Evolutionary conservation across 2,888 invertebrate species (phyloP), one percentile per base, ranked within the genome.

Genomic region (Liopterus haemorrhoidalis): DNA sequence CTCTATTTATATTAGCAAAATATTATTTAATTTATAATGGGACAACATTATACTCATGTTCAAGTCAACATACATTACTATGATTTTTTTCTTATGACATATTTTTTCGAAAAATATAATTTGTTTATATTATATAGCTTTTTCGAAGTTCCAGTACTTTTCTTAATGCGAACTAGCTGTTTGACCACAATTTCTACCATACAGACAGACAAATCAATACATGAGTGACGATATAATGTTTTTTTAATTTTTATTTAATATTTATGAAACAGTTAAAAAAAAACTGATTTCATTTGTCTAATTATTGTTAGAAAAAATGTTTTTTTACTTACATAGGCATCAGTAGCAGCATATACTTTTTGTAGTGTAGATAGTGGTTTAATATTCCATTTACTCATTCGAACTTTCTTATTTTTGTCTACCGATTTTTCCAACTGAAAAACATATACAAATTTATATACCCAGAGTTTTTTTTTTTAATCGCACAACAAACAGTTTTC

Each of bases 381-480:
- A 12, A 73, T 60, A 57, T 78, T 68, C 79, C 79, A 80, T 54
- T 75, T 72, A 55, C 79, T 78, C 62, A 67, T 75, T 44, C 79
- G 68, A 3, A 80, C 74, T 48, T 68, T 64, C 39, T 71, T 70
- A 56, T 71, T 69, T 60, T 80, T 80, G 51, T 68, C 69, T 47
- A 79, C 73, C 46, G 63, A 65, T 58, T 71, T 68, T 41, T 68
- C 60, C 15, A 76, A 67, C 76, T 77, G 48, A 38, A 65, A 60
- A 18, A 35, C 41, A 36, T 19, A 27, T 28, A 22, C 25, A 39
- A 31, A 44, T 49, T 14, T 47, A 24, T 38, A n/a, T n/a, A n/a
- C n/a, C n/a, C n/a, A n/a, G n/a, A n/a, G n/a, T n/a, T n/a, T n/a
- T n/a, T n/a, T n/a, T n/a, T n/a, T n/a, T n/a, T n/a, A n/a, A n/a